A percentile compares a stretch with the other conserved stretches of the same genome.
Evolutionary conservation across 2,113 vertebrate species (phyloP).

Genomic region (Stegastes partitus): DNA sequence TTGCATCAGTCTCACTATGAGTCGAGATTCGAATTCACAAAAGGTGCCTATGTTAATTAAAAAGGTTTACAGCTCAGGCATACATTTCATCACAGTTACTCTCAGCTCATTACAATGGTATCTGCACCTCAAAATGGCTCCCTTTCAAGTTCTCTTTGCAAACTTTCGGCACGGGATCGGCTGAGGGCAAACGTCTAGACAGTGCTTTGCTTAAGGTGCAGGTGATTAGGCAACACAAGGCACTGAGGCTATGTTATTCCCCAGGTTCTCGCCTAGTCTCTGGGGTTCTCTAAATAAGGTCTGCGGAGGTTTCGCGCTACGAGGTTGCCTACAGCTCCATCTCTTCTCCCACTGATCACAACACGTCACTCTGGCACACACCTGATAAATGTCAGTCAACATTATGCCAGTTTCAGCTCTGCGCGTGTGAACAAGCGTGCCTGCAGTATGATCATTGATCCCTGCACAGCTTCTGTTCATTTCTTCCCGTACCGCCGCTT

Average conservation of each 20-base stretch:
- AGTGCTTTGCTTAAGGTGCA: slow-evolving; percentile 60
- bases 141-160: slow-evolving; percentile 55
- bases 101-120: slow-evolving; percentile 51
- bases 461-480: slow-evolving; percentile 1
- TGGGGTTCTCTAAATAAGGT: slow-evolving; percentile 66
- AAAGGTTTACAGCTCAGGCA: slow-evolving; percentile 52
- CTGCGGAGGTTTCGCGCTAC: slow-evolving; percentile 29
- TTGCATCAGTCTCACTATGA: slow-evolving; percentile 65
- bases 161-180: slow-evolving; percentile 49
- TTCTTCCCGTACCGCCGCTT: not conserved
- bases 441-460: slow-evolving; percentile 7
- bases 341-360: slow-evolving; percentile 56
- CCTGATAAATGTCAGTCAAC: slow-evolving; percentile 59
- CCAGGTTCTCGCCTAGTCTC: slow-evolving; percentile 41
- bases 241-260: slow-evolving; percentile 64
- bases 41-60: slow-evolving; percentile 64
- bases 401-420: slow-evolving; percentile 10
- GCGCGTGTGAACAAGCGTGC: not conserved
- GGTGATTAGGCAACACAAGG: slow-evolving; percentile 68
- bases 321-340: slow-evolving; percentile 57
- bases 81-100: slow-evolving; percentile 62
- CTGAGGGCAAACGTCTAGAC: slow-evolving; percentile 68
- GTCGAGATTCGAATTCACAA: slow-evolving; percentile 47
- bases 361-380: slow-evolving; percentile 57
- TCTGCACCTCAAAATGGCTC: slow-evolving; percentile 37